Conservation (phyloP, 2,797 vertebrate species). For the Coluber constrictor region DNA sequence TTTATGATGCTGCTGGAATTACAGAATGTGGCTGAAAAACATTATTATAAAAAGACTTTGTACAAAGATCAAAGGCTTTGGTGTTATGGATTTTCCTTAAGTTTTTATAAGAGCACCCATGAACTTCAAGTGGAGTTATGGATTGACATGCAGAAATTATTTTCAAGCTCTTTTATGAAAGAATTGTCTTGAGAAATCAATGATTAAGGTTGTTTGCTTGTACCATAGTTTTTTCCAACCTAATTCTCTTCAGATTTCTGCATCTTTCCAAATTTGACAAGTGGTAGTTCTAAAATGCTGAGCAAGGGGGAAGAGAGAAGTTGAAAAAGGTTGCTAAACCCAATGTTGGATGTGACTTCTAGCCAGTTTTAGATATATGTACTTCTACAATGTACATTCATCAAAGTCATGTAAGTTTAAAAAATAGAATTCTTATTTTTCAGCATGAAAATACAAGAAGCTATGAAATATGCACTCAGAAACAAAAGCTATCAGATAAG, state of each 20-base stretch:
- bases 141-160: neutral
- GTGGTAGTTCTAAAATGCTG: neutral
- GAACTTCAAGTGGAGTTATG: neutral
- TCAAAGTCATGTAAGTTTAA: neutral
- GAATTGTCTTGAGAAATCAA: neutral
- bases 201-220: neutral
- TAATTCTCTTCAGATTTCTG: neutral
- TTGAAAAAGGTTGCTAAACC: neutral
- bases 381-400: neutral
- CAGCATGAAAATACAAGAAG: neutral
- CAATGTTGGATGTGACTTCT: neutral
- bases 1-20: neutral
- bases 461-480: neutral
- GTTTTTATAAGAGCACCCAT: neutral
- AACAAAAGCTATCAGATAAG: neutral
- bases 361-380: neutral
- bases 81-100: neutral
- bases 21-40: neutral
- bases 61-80: neutral
- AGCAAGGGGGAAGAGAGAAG: neutral
- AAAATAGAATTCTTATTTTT: neutral
- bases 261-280: neutral
- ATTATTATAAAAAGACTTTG: neutral
- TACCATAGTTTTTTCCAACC: neutral
- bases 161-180: neutral